Evolutionary conservation across 2,113 vertebrate species (phyloP).

Genomic region (Actinemys pallida): DNA sequence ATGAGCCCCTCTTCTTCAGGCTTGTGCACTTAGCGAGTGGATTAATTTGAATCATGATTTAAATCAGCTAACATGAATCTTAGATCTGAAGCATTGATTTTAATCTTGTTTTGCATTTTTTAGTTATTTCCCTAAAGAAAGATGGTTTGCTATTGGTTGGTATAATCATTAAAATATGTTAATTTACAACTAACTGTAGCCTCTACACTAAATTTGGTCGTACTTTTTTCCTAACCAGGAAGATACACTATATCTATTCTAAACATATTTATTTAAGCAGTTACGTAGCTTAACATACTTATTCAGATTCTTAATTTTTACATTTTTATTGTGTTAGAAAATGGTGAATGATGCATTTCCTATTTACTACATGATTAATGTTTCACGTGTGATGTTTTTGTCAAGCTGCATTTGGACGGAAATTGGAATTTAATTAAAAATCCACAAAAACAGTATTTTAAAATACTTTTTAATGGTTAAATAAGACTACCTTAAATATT

Average conservation of each 20-base stretch:
- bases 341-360: not conserved
- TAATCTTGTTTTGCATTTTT: not conserved
- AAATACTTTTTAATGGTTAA: not conserved
- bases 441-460: not conserved
- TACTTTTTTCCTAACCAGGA: not conserved
- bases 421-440: not conserved
- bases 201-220: not conserved
- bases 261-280: not conserved
- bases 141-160: not conserved
- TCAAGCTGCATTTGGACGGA: not conserved
- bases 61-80: not conserved
- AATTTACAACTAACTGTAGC: not conserved
- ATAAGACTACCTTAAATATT: not conserved
- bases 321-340: not conserved
- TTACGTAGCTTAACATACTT: not conserved
- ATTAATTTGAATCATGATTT: not conserved
- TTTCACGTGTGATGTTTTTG: not conserved
- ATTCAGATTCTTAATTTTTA: not conserved
- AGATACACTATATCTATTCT: not conserved
- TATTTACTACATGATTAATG: not conserved
- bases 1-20: not conserved
- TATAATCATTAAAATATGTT: not conserved
- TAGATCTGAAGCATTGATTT: not conserved
- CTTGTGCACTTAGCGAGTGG: not conserved
- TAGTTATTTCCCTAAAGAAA: not conserved